Evolutionary conservation across 2,888 invertebrate species (phyloP).

Genomic region (Phlogophora meticulosa): DNA sequence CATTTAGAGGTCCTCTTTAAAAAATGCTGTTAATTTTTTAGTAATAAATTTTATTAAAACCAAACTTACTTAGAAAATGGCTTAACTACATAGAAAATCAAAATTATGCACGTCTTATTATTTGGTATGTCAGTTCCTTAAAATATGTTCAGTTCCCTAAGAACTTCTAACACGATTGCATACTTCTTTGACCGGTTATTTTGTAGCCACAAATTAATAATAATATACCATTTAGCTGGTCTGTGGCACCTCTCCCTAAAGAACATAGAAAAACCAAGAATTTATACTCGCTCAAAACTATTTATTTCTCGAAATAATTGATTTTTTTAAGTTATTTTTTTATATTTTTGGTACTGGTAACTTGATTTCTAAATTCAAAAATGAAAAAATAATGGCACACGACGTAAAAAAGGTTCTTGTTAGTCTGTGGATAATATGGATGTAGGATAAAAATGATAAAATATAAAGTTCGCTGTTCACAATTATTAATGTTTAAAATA

Average conservation of each 20-base stretch:
- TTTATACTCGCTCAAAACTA: constrained; percentile 62
- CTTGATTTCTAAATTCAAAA: constrained; percentile 46
- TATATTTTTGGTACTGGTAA: constrained; percentile 31
- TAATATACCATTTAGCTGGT: too few relatives aligned
- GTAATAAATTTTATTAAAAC: too few relatives aligned
- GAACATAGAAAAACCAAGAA: constrained; percentile 38
- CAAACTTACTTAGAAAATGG: too few relatives aligned
- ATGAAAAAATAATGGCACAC: constrained; percentile 4
- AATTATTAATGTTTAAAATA: constrained; percentile 27
- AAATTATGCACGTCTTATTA: too few relatives aligned
- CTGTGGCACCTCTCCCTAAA: not conserved
- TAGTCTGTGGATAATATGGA: constrained; percentile 29
- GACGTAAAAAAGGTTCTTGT: constrained; percentile 14
- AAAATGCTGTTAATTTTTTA: too few relatives aligned
- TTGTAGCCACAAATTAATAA: too few relatives aligned
- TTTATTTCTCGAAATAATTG: constrained; percentile 63
- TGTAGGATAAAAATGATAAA: constrained; percentile 21
- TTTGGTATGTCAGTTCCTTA: too few relatives aligned
- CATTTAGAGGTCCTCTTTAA: too few relatives aligned
- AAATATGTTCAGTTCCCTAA: too few relatives aligned
- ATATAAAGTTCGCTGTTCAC: constrained; percentile 7
- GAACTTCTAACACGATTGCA: too few relatives aligned
- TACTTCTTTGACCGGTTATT: too few relatives aligned
- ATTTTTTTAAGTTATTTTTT: constrained; percentile 52
- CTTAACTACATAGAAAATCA: too few relatives aligned